Conservation (phyloP, 92 coral and sea anemone genomes). For the Bergia sp. region DNA sequence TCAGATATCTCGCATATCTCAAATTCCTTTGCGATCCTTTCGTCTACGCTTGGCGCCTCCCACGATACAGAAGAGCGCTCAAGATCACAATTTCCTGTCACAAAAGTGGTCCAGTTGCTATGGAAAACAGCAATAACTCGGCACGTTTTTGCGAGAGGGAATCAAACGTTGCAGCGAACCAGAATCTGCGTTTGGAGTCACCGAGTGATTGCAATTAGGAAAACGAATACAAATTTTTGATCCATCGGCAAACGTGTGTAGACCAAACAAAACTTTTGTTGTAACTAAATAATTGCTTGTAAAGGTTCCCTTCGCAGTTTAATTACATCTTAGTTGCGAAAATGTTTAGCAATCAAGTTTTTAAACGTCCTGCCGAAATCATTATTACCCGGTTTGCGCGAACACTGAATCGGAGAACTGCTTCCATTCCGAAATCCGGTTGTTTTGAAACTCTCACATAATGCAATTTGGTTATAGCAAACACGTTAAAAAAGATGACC, state of each 20-base stretch:
- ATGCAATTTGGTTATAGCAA: too few species aligned
- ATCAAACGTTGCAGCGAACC: slow-evolving; percentile 28
- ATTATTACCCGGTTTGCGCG: too few species aligned
- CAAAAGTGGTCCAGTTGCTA: neutral
- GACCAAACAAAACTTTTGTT: neutral
- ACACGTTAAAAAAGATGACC: too few species aligned
- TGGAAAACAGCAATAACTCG: slow-evolving; percentile 20
- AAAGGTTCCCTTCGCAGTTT: too few species aligned
- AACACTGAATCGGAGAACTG: too few species aligned
- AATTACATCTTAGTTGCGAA: neutral
- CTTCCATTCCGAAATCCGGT: too few species aligned
- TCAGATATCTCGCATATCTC: slow-evolving; percentile 53
- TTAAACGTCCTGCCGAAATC: too few species aligned
- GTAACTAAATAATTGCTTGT: neutral
- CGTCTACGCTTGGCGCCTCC: slow-evolving; percentile 68
- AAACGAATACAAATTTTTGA: neutral
- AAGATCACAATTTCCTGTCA: slow-evolving; percentile 45
- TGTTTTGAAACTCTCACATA: too few species aligned
- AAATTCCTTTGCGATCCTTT: slow-evolving; percentile 67
- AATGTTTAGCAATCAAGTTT: too few species aligned
- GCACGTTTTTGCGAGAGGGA: slow-evolving; percentile 17
- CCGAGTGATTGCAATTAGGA: neutral
- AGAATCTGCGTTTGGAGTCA: slow-evolving; percentile 9
- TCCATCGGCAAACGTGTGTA: neutral
- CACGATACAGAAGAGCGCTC: slow-evolving; percentile 60